Percentiles rank a stretch among this genome's conserved stretches.
phyloP scores from a whole-genome alignment of 2,113 vertebrate species.

The Oxygymnocypris stewartii region DNA sequence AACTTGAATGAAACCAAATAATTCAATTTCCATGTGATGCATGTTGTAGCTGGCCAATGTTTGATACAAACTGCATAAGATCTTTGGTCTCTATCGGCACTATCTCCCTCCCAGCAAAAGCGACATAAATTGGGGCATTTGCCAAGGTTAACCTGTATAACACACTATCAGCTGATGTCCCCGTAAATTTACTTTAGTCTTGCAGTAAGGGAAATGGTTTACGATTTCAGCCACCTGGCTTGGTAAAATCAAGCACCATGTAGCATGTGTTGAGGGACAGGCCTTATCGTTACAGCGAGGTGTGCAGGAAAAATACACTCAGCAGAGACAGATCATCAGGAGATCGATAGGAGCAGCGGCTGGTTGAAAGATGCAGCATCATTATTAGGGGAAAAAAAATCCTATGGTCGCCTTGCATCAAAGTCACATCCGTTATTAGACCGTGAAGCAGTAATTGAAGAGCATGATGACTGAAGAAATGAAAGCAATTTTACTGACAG shows the following conservation, averaged over 20 bases:
- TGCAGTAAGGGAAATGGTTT: conserved; percentile 47
- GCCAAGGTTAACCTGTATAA: conserved; percentile 46
- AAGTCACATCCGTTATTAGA: conserved; percentile 39
- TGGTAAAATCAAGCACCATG: conserved; percentile 23
- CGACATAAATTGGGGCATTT: conserved; percentile 53
- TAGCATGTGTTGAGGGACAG: conserved; percentile 20
- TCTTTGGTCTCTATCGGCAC: conserved; percentile 48
- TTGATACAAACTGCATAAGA: conserved; percentile 9
- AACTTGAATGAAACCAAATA: conserved; percentile 52
- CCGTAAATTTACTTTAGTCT: conserved; percentile 38
- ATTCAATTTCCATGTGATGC: conserved; percentile 10
- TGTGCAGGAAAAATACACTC: conserved; percentile 25
- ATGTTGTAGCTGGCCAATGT: neutral
- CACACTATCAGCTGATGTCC: conserved; percentile 48
- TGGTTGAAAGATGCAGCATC: conserved; percentile 31
- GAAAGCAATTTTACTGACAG: conserved; percentile 63
- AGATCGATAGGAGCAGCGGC: conserved; percentile 7
- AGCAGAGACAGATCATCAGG: neutral
- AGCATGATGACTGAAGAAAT: conserved; percentile 61
- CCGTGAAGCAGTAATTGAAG: conserved; percentile 35
- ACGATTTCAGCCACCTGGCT: conserved; percentile 25
- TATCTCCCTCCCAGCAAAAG: conserved; percentile 44
- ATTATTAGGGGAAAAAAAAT: conserved; percentile 32
- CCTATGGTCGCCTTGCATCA: conserved; percentile 40
- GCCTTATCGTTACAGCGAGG: conserved; percentile 22